A percentile compares a stretch with the other conserved stretches of the same genome.
Evolutionary conservation across 2,888 invertebrate species (phyloP).

Genomic region (Euplagia quadripunctaria): DNA sequence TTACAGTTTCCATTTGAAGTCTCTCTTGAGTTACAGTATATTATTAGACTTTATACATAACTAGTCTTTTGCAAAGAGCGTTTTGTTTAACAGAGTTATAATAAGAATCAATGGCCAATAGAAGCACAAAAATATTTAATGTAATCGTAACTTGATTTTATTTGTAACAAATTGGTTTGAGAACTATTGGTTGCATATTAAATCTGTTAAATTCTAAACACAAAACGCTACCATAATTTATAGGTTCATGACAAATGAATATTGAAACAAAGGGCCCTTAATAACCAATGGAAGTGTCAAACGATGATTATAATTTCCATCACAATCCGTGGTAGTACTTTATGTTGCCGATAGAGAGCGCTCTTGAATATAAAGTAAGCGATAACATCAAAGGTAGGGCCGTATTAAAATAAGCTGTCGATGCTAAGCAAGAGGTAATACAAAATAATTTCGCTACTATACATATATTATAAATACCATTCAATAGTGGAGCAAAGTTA

Average conservation of each 20-base stretch:
- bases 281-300: conserved; percentile 71
- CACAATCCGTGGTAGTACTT: conserved; percentile 75
- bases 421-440: conserved; percentile 17
- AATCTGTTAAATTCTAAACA: conserved; percentile 23
- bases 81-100: neutral
- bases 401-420: conserved; percentile 55
- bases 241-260: conserved; percentile 38
- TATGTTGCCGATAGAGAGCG: conserved; percentile 70
- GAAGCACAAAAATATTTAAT: neutral
- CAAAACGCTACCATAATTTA: conserved; percentile 38
- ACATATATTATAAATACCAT: neutral
- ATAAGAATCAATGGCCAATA: neutral
- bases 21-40: neutral
- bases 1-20: neutral
- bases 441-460: conserved; percentile 10
- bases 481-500: neutral
- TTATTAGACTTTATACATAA: neutral
- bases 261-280: conserved; percentile 64
- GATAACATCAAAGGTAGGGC: conserved; percentile 75
- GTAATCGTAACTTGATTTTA: conserved; percentile 3
- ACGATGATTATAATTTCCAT: conserved; percentile 79
- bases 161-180: neutral
- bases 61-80: neutral
- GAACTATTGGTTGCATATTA: conserved; percentile 23
- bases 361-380: conserved; percentile 73